Base-by-base conservation (phyloP, 2,113 vertebrate genomes). In the Poecile atricapillus region DNA sequence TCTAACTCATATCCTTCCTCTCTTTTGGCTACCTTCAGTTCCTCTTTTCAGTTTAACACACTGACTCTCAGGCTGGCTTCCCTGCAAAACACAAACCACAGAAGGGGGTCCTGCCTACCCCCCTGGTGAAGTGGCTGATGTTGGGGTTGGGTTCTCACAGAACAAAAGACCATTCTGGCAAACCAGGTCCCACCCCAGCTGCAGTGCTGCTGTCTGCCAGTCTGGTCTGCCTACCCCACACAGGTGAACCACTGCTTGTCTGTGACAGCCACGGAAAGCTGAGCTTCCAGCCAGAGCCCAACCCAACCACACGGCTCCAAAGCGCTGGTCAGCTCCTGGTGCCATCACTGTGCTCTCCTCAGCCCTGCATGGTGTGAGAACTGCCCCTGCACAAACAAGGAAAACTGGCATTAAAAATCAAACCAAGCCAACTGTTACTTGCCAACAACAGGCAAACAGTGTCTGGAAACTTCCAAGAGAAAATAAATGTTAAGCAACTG, bases 1-100 rank as follows among this genome's bases (percentile, higher is more conserved):
- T 86, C 53, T 68, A 94, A 92, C 82, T 56, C 73, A 89, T 8
- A 95, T 96, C 93, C 94, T 96, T 96, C 95, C 92, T 82, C 88
- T 92, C 83, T 84, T 75, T 8, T 27, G 64, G 49, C 69, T 71
- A 22, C 49, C 62, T 71, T 83, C 83, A 83, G 64, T 96, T 97
- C 95, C 94, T 96, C 86, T 95, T 96, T 95, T 83, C 3, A 4
- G 60, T 83, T 93, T 63, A 93, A 78, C 79, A 67, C 76, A 30
- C 33, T 59, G 44, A 52, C 23, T 75, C 69, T 77, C 60, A 33
- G 33, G 46, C 81, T 71, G 49, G 31, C 67, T 83, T 83, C 63
- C 64, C 87, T 90, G 75, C 46, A 81, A 52, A 77, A 81, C 3
- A 70, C 68, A 88, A 75, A 76, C 92, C 60, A 0, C 90, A 88